Percentiles rank a stretch among this genome's conserved stretches.
Evolutionary conservation across 2,113 vertebrate genomes (phyloP).

Genomic region (Columba janthina): DNA sequence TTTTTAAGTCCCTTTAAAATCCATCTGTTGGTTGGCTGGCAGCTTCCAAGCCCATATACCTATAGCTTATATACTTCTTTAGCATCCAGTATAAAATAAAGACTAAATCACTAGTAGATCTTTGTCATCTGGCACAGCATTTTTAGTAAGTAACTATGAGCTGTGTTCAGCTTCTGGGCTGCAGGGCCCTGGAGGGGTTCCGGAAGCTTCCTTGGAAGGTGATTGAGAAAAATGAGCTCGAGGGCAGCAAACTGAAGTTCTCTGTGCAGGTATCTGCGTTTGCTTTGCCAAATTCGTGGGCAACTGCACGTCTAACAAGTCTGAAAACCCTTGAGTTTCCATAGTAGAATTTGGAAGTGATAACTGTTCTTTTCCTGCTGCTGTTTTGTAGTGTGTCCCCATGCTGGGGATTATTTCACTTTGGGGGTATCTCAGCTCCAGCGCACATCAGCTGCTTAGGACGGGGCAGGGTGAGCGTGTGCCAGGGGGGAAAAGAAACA

Average conservation of each 20-base stretch:
- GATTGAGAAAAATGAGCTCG: background rate
- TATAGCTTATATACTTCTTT: background rate
- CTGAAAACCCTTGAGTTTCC: background rate
- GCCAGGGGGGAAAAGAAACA: background rate
- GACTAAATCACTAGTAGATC: background rate
- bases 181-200: background rate
- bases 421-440: background rate
- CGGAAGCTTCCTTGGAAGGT: background rate
- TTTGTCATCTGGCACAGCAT: background rate
- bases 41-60: background rate
- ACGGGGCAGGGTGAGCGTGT: background rate
- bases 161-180: background rate
- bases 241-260: background rate
- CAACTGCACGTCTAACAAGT: background rate
- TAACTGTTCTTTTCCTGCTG: background rate
- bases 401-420: background rate
- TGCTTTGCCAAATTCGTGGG: background rate
- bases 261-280: background rate
- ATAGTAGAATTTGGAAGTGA: accelerated
- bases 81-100: background rate
- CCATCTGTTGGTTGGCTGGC: background rate
- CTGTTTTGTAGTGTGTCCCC: background rate
- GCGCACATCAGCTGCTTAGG: background rate
- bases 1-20: background rate
- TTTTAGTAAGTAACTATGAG: background rate